Base-by-base conservation (phyloP, 2,797 vertebrate species). In the Potorous gilbertii region DNA sequence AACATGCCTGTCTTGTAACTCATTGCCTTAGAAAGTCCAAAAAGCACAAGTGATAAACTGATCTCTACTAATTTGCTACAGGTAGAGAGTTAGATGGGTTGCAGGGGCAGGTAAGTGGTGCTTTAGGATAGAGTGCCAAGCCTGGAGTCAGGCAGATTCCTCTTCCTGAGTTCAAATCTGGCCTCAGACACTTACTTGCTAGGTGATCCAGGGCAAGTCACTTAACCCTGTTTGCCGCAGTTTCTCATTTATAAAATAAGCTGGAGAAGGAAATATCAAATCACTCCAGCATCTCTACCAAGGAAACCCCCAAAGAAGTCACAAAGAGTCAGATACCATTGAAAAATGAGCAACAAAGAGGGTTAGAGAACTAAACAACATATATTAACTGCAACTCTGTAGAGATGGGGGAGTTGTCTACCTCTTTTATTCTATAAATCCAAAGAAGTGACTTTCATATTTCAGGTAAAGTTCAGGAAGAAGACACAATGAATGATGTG, bases 361-460 rank as follows among this genome's bases (percentile, higher is more conserved):
- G 18, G 54, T 50, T 50, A 92, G 90, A 90, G 40, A 24, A 1
- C 87, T 94, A 94, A 55, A 21, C 31, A 92, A 52, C 74, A 93
- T 13, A 40, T 56, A 90, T 91, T 29, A 92, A 94, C 18, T n/a
- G 50, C 54, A 4, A 11, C 0, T 66, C 52, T 62, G 56, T 52
- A 54, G 28, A 12, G 74, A 27, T 81, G 62, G 56, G 56, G 56
- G 56, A 1, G 81, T 5, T 1, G 28, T 16, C 18, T 28, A 74
- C 27, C 40, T 91, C 16, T 5, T 56, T 92, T 90, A 56, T 18
- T 11, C 11, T 11, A 46, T 87, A 27, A 57, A 87, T 9, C 54
- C 46, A 52, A 1, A 87, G 54, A 52, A 92, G 2, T 95, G 55
- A 91, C 31, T 92, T 97, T 9, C n/a, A 34, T 54, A 93, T 93